These are phyloP conservation scores for Sebastes trivittatus DNA, from an alignment of 2,797 vertebrate genomes.

Conservation along the genomic window DNA sequence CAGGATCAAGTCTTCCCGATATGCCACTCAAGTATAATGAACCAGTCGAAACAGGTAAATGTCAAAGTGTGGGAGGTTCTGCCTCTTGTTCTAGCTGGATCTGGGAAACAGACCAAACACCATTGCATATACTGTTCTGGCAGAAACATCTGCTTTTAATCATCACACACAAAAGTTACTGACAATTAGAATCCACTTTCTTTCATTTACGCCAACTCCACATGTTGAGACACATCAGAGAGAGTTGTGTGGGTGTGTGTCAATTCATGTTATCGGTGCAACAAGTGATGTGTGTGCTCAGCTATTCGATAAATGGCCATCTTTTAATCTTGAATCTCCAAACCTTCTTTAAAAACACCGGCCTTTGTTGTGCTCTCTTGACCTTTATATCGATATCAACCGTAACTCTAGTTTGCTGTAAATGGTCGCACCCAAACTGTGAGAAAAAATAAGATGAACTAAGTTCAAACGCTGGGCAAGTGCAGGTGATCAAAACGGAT, in stretches of 20 bases:
- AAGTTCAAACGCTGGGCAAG: not conserved
- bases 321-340: not conserved
- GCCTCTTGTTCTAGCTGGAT: not conserved
- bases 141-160: constrained; percentile 2
- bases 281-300: not conserved
- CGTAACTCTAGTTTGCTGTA: not conserved
- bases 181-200: not conserved
- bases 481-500: not conserved
- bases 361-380: not conserved
- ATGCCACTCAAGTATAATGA: not conserved
- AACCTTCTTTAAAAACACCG: not conserved
- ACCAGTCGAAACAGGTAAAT: not conserved
- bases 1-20: not conserved
- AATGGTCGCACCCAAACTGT: not conserved
- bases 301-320: not conserved
- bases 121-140: not conserved
- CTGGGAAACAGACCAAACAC: not conserved
- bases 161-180: not conserved
- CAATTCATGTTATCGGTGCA: not conserved
- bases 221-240: constrained; percentile 39
- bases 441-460: not conserved
- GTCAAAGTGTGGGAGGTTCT: constrained; percentile 3
- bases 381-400: not conserved
- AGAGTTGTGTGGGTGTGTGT: not conserved
- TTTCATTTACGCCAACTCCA: not conserved